Conservation (phyloP, 2,113 vertebrate genomes). For the Nannospalax galili region DNA sequence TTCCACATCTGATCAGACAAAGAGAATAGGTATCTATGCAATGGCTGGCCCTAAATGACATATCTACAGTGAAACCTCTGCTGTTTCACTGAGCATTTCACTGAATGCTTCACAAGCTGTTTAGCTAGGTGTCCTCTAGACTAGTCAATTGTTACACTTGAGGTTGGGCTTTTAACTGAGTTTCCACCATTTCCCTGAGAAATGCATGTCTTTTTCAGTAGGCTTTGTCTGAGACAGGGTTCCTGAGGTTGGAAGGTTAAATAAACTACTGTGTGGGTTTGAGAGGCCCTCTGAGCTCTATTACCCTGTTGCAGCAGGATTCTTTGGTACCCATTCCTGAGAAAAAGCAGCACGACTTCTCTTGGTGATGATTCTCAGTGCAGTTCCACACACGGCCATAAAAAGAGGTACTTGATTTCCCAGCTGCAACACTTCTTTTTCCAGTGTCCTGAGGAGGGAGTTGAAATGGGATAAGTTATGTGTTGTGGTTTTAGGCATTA, state of each 20-base stretch:
- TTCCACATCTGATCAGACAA: too few species aligned
- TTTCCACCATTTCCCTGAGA: neutral
- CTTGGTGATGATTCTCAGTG: neutral
- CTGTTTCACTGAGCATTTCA: neutral
- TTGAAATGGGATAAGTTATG: conserved; percentile 87
- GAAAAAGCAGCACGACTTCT: neutral
- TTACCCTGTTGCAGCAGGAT: neutral
- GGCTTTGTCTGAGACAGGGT: neutral
- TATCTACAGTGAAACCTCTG: too few species aligned
- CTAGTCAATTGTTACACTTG: neutral
- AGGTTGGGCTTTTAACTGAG: neutral
- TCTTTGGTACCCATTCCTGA: neutral
- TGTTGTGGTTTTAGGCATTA: conserved; percentile 87
- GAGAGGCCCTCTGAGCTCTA: neutral
- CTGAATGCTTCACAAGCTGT: neutral
- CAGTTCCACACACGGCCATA: neutral
- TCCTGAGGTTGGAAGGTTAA: neutral
- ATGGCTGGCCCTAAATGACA: too few species aligned
- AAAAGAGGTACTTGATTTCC: conserved; percentile 78
- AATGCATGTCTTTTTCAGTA: neutral
- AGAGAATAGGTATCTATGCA: too few species aligned
- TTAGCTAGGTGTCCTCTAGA: neutral
- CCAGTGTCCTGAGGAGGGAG: conserved; percentile 82
- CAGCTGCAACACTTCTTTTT: conserved; percentile 79
- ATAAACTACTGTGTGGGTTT: neutral